Conservation (phyloP, 2,888 invertebrate genomes). For the Laothoe populi region DNA sequence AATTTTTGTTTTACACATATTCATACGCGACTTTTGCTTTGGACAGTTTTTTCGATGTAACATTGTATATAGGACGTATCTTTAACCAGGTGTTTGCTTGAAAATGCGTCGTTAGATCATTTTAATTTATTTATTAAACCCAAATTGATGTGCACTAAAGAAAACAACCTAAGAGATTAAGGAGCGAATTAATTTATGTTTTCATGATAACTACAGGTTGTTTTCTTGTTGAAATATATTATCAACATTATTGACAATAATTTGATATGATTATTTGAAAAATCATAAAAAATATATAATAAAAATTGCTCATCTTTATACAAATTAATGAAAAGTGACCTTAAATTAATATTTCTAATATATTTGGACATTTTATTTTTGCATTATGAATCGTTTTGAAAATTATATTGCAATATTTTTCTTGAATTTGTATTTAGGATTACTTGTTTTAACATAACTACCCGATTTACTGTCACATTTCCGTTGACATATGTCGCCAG, state of each 20-base stretch:
- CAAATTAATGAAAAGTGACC: constrained; percentile 53
- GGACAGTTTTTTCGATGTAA: constrained; percentile 39
- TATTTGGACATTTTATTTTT: constrained; percentile 12
- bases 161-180: neutral
- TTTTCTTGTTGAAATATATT: neutral
- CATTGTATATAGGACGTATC: constrained; percentile 62
- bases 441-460: neutral
- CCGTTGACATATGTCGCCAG: neutral
- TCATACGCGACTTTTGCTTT: constrained; percentile 40
- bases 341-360: constrained; percentile 38
- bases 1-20: neutral
- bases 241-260: constrained; percentile 40
- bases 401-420: neutral
- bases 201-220: neutral
- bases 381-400: neutral
- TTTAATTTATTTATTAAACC: constrained; percentile 28
- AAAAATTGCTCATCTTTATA: constrained; percentile 55
- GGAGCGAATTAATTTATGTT: neutral
- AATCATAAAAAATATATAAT: constrained; percentile 34
- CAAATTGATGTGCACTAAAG: neutral
- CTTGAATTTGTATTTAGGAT: neutral
- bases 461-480: neutral
- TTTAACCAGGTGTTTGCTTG: constrained; percentile 15
- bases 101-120: constrained; percentile 32
- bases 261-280: constrained; percentile 34